These are phyloP conservation scores for Clarias macrocephalus DNA, from an alignment of 2,113 vertebrate genomes.

Conservation along the genomic window DNA sequence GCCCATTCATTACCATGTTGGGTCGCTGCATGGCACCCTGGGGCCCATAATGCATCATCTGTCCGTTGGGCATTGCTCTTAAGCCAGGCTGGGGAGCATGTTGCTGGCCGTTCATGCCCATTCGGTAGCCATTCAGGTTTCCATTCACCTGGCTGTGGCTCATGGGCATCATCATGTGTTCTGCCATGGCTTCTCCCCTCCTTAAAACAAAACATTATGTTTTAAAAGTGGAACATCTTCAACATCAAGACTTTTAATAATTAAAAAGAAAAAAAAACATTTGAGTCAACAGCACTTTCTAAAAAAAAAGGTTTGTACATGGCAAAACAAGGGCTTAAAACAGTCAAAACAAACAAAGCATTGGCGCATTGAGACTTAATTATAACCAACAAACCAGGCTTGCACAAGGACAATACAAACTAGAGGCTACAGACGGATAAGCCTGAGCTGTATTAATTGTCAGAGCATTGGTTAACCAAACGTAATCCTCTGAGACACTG, in stretches of 20 bases:
- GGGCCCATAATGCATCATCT: slow-evolving; percentile 83
- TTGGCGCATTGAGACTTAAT: not conserved
- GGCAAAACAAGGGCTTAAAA: not conserved
- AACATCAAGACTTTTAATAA: not conserved
- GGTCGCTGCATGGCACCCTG: slow-evolving; percentile 78
- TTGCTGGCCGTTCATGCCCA: slow-evolving; percentile 83
- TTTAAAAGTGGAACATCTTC: not conserved
- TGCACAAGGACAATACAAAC: not conserved
- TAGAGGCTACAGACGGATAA: not conserved
- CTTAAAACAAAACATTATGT: slow-evolving; percentile 22
- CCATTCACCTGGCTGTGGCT: slow-evolving; percentile 79
- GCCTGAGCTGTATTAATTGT: not conserved
- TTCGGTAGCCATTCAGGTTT: slow-evolving; percentile 82
- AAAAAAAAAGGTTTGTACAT: not conserved
- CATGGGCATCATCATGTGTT: slow-evolving; percentile 93
- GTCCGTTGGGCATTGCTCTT: slow-evolving; percentile 71
- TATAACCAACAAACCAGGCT: not conserved
- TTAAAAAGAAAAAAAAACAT: not conserved
- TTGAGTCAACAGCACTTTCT: not conserved
- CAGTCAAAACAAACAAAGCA: not conserved
- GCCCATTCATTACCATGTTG: slow-evolving; percentile 78
- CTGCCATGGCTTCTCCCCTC: slow-evolving; percentile 80
- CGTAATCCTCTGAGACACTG: slow-evolving; percentile 45
- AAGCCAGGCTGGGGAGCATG: slow-evolving; percentile 80
- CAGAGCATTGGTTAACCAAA: slow-evolving; percentile 28